Base-by-base conservation (phyloP, 2,113 vertebrate species). In the Caretta caretta region DNA sequence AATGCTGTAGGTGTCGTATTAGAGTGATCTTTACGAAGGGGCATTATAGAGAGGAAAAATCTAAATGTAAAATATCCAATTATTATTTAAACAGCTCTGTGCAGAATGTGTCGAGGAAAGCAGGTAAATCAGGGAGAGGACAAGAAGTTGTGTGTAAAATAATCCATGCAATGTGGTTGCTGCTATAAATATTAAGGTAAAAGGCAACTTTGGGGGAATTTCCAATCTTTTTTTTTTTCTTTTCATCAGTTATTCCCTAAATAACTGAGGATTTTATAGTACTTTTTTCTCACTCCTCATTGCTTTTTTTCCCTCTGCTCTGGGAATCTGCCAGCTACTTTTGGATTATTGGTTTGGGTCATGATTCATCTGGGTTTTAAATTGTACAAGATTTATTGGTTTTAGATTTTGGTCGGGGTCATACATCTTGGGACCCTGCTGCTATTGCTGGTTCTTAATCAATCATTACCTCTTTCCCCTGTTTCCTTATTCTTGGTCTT, bases 111-210 rank as follows among this genome's bases (percentile, higher is more conserved):
- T 93, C 87, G 94, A 90, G 93, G 38, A 90, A 96, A 96, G 84
- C 87, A 93, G 90, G 87, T 86, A 93, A 94, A 91, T 83, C 76
- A 87, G 62, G 46, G 25, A 84, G 92, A 97, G 90, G 93, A 87
- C 86, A 93, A 95, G 91, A 91, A 22, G 89, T 92, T 94, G 86
- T 93, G 94, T 95, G 85, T 92, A 95, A 93, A 88, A 54, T 89
- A 90, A 92, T 93, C 96, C 95, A 95, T 94, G 95, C 65, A 93
- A 96, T 95, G 80, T 75, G 90, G 83, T 91, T 95, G 93, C 88
- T 65, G 62, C 93, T 95, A 94, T 94, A 97, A 96, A 97, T 96
- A 94, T 96, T 89, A 95, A 95, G 91, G 83, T 62, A 95, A 86
- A 96, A 96, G 53, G 48, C 88, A 92, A 90, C 88, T 65, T 93